Conservation (phyloP, 2,797 vertebrate species). For the Fringilla coelebs region DNA sequence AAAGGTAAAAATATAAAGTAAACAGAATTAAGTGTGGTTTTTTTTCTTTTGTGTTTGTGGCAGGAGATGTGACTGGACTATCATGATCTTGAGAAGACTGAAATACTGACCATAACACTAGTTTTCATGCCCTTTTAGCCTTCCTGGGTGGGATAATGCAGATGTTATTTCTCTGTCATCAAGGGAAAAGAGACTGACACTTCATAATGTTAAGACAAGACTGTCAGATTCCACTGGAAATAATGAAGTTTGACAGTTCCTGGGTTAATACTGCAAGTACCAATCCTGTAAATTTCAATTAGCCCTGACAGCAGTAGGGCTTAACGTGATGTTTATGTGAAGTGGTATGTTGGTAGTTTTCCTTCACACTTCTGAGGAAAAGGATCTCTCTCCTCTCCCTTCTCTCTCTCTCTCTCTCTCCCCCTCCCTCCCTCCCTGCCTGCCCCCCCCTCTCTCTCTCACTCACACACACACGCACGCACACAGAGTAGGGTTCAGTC, state of each 20-base stretch:
- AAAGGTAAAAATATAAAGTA: background rate
- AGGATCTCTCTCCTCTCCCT: background rate
- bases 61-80: background rate
- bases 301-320: constrained; percentile 30
- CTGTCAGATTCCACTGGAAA: constrained; percentile 41
- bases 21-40: background rate
- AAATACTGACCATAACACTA: background rate
- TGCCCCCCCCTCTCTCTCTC: too few relatives aligned
- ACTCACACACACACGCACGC: background rate
- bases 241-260: constrained; percentile 56
- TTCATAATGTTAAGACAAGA: constrained; percentile 44
- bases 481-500: background rate
- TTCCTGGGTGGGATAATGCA: constrained; percentile 41
- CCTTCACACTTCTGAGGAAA: constrained; percentile 45
- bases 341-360: constrained; percentile 53
- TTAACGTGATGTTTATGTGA: constrained; percentile 57
- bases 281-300: constrained; percentile 53
- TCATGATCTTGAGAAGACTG: background rate
- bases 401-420: background rate
- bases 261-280: constrained; percentile 52
- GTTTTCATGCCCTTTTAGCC: background rate
- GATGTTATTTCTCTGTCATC: constrained; percentile 53
- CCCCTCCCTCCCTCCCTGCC: too few relatives aligned
- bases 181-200: constrained; percentile 57
- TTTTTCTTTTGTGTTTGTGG: background rate